phyloP scores from a whole-genome alignment of 1,140 invertebrate genomes.

The Cecropterus lyciades region DNA sequence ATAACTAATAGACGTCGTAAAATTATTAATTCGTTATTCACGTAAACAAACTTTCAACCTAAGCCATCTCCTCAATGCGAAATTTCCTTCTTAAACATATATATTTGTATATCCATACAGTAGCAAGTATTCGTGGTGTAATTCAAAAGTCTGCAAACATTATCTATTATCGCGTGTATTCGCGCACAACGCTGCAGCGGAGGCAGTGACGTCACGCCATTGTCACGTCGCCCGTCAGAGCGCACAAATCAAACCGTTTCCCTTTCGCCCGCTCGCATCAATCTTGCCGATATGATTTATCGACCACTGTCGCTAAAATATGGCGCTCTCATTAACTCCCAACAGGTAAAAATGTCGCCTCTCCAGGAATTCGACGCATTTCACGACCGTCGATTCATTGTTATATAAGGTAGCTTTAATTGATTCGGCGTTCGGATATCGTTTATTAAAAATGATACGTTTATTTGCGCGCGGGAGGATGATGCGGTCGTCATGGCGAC shows the following conservation, averaged over 20 bases:
- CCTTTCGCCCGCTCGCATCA: slow-evolving; percentile 67
- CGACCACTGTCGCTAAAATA: slow-evolving; percentile 52
- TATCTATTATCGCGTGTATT: slow-evolving; percentile 3
- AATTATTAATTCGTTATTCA: no score
- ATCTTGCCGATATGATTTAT: slow-evolving; percentile 74
- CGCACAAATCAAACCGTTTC: slow-evolving; percentile 73
- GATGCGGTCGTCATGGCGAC: slow-evolving; percentile 59
- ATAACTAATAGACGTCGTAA: no score
- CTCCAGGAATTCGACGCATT: slow-evolving; percentile 42
- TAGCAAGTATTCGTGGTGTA: not conserved
- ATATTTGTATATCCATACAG: not conserved
- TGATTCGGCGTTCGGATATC: slow-evolving; percentile 44
- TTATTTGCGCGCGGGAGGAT: slow-evolving; percentile 38
- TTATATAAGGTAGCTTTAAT: slow-evolving; percentile 45
- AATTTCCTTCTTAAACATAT: no score
- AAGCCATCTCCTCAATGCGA: no score
- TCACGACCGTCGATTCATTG: slow-evolving; percentile 44
- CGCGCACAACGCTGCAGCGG: slow-evolving; percentile 16
- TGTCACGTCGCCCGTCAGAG: slow-evolving; percentile 48
- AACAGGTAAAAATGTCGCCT: slow-evolving; percentile 55
- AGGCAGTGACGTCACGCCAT: slow-evolving; percentile 63
- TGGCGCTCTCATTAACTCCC: slow-evolving; percentile 56
- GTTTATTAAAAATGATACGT: slow-evolving; percentile 44
- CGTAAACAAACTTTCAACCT: no score
- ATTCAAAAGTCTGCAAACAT: not conserved